phyloP scores from a whole-genome alignment of 1,140 invertebrate species.

The Vanessa tameamea region DNA sequence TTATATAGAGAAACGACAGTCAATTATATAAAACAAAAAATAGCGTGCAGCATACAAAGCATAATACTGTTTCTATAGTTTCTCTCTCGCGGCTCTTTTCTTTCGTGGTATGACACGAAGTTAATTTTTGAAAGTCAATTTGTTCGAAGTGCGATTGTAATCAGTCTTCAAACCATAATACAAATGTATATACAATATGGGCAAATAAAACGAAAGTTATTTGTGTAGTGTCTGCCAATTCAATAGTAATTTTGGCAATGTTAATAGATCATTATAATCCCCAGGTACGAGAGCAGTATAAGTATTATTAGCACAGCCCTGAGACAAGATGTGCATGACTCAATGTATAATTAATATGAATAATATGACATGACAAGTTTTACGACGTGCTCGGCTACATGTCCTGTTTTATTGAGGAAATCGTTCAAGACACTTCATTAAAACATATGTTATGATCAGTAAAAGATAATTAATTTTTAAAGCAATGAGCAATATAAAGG shows the following conservation, averaged over 20 bases:
- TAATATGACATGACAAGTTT: neutral
- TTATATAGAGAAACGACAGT: too few relatives aligned
- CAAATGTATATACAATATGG: neutral
- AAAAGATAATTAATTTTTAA: neutral
- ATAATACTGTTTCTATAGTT: too few relatives aligned
- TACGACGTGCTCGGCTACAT: neutral
- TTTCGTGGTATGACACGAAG: too few relatives aligned
- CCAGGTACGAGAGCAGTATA: neutral
- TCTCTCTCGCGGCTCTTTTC: too few relatives aligned
- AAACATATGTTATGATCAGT: neutral
- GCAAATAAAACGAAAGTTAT: neutral
- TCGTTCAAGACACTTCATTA: neutral
- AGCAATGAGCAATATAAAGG: too few relatives aligned
- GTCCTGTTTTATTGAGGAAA: conserved; percentile 1
- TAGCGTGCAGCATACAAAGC: too few relatives aligned
- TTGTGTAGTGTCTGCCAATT: neutral
- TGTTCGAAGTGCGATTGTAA: too few relatives aligned
- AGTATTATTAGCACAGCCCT: neutral
- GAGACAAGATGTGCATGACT: neutral
- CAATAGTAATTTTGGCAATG: conserved; percentile 8
- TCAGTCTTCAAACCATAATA: too few relatives aligned
- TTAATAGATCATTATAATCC: conserved; percentile 11
- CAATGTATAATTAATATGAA: neutral
- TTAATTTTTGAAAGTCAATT: too few relatives aligned
- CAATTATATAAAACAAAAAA: too few relatives aligned